Base-by-base conservation (phyloP, 1,140 invertebrate genomes). In the Odontomachus brunneus region DNA sequence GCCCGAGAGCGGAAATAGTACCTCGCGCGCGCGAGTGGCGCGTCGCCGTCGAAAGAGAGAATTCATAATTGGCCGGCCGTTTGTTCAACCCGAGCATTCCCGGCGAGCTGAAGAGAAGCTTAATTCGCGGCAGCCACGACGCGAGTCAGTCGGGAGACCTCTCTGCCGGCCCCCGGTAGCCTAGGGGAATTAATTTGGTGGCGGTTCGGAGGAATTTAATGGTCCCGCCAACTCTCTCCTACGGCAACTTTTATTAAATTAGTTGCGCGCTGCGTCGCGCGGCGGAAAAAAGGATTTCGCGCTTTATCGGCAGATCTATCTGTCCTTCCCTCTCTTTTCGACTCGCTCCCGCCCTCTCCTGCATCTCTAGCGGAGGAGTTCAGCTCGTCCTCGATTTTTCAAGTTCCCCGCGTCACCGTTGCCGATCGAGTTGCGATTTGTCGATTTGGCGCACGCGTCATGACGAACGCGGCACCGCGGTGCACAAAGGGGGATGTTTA, bases 21-120 rank as follows among this genome's bases (percentile, higher is more conserved):
- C 74, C 82, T 63, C 29, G 65, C 65, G 76, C 66, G 49, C 60
- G 60, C 38, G 76, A 60, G 71, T 62, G 44, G 63, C 60, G 44
- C 57, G 44, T 55, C 60, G 33, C 63, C 38, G 60, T 67, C 60
- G 59, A 89, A 90, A 89, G 89, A 91, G 88, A 82, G 87, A 91
- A 91, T 91, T 91, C 90, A 89, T 90, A 92, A 92, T 92, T 91
- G 85, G 84, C 81, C 65, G 53, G 33, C 63, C 73, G 48, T 90
- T 90, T 90, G 88, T 90, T 89, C 86, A 86, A 72, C 71, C 83
- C 69, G 66, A 55, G 78, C 76, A 78, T 78, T 88, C 86, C 71
- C 82, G 78, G 65, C 85, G 80, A 60, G 62, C 24, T 71, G 33
- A 38, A 65, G 53, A 71, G 76, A 51, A 60, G 59, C 65, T 88